Evolutionary conservation across 2,113 vertebrate species (phyloP), one percentile per base, ranked within the genome.

Genomic region (Gallinago jamesoni): DNA sequence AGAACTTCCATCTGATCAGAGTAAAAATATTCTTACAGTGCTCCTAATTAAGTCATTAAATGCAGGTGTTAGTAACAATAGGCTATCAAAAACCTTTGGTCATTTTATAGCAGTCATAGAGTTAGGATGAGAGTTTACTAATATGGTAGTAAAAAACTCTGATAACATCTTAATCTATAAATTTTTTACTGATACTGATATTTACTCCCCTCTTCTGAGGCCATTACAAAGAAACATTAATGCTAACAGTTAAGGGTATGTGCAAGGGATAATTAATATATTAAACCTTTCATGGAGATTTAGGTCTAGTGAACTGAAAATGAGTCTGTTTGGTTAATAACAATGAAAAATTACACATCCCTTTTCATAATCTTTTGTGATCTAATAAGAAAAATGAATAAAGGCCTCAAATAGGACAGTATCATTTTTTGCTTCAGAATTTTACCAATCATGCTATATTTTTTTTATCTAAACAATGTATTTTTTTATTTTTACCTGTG

Each of bases 381-480:
- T 14, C 28, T 55, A n/a, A 47, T 8, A 63, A 8, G 15, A 0
- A 68, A 75, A 90, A 64, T 47, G 1, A 50, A 43, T 20, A 52
- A 67, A 84, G 4, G 0, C 7, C 28, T 55, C 57, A 79, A 76
- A 15, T 9, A 55, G 69, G 25, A 24, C 2, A 2, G 0, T 11
- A 33, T 12, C 2, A 2, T 24, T 53, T 63, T 66, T 85, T 69
- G 10, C 2, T 84, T 76, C 19, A 41, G 67, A 43, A 89, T 39
- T 60, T 76, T 56, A 22, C 41, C 9, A 63, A 60, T 10, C 2
- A 4, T 48, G 12, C 30, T 82, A 35, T 14, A 35, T 5, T 23
- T 63, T 62, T 62, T 69, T 33, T 47, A 50, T 12, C 3, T 8
- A 52, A 59, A 55, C 0, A 16, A 19, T 47, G 9, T 7, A 23